Conservation (phyloP, 2,113 vertebrate genomes). For the Tursiops truncatus region DNA sequence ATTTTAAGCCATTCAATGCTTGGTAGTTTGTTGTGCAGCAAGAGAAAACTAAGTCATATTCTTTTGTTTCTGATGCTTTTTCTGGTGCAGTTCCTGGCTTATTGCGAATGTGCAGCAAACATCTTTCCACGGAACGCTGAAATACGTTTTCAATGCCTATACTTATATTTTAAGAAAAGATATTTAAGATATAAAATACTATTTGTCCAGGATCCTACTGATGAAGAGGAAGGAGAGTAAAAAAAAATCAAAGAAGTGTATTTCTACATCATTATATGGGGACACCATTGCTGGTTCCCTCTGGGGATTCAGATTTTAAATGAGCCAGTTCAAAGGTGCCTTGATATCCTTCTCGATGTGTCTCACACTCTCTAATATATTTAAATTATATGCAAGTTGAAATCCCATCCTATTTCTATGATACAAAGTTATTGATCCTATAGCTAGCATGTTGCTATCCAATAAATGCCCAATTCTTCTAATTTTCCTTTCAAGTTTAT, state of each 20-base stretch:
- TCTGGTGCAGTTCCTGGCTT: neutral
- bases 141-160: neutral
- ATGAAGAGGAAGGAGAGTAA: neutral
- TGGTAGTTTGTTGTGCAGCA: too few species aligned
- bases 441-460: neutral
- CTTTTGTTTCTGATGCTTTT: neutral
- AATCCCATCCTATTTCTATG: neutral
- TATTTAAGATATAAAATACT: neutral
- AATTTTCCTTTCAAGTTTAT: neutral
- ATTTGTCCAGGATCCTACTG: neutral
- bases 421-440: neutral
- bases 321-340: neutral
- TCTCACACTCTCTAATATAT: neutral
- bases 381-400: neutral
- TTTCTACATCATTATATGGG: neutral
- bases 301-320: neutral
- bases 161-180: neutral
- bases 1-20: neutral
- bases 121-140: neutral
- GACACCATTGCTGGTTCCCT: neutral
- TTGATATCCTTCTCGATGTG: neutral
- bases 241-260: neutral
- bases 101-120: neutral
- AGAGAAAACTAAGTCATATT: rapidly evolving
- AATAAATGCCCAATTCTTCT: neutral